Evolutionary conservation across 2,797 vertebrate genomes (phyloP), one percentile per base, ranked within the genome.

Genomic region (Buphagus erythrorhynchus): DNA sequence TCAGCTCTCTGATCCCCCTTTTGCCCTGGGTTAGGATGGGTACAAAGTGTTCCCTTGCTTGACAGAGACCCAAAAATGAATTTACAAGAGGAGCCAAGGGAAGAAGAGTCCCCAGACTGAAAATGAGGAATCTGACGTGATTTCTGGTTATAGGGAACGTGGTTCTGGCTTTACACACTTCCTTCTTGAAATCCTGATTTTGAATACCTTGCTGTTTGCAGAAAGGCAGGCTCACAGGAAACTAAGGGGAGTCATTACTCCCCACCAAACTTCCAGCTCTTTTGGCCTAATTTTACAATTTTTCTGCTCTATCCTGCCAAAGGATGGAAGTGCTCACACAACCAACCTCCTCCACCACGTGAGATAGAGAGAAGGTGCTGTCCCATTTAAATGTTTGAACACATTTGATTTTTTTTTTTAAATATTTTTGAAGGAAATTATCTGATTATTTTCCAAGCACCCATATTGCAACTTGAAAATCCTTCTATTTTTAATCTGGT

Each of bases 121-220:
- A 59, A 22, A 13, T 7, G 57, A 75, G 29, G 14, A 36, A 4
- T 3, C 0, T 6, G 22, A 7, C 2, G 0, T 1, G 16, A 18
- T 33, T 74, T 63, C 40, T 51, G 42, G 6, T 55, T 10, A 0
- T 2, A 6, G 13, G 13, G 25, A 54, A 18, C 2, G 1, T 4
- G 7, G 12, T 20, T 68, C 49, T 52, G 22, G 12, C 46, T 57
- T 51, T 52, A 5, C 31, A 31, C 31, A 36, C 10, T 2, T 45
- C 31, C 42, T 43, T 51, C 21, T 42, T 38, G 12, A 63, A 63
- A 33, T 6, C 11, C 11, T 10, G 24, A 4, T 31, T 81, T 67
- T 19, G 29, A 6, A 22, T 8, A 25, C 11, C 14, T 58, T 35
- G 21, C 3, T 49, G 9, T 51, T 43, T 59, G 58, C 16, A 54